Evolutionary conservation across 2,888 invertebrate genomes (phyloP).

Genomic region (Sarcophaga caerulescens): DNA sequence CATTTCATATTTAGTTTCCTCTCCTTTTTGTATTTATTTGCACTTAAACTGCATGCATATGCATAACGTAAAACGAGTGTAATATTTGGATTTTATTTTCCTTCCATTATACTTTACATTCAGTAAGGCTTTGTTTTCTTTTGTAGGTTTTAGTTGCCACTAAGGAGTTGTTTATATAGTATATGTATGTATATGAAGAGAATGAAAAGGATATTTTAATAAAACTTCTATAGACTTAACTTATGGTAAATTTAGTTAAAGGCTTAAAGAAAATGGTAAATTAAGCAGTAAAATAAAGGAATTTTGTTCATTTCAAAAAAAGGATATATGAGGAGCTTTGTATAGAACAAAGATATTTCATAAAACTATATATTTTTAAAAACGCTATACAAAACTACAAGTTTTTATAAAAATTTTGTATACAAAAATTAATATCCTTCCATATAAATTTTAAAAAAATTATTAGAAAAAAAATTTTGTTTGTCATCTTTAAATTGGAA

Average conservation of each 20-base stretch:
- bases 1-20: not conserved
- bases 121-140: constrained; percentile 38
- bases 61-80: constrained; percentile 51
- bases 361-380: not conserved
- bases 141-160: not conserved
- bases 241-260: constrained; percentile 26
- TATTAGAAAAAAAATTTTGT: no score
- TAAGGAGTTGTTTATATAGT: constrained; percentile 4
- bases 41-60: constrained; percentile 50
- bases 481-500: no score
- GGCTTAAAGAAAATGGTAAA: constrained; percentile 34
- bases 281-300: not conserved
- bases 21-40: not conserved
- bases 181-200: constrained; percentile 9
- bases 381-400: not conserved
- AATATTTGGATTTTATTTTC: constrained; percentile 44
- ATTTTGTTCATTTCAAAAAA: not conserved
- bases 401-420: not conserved
- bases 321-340: constrained; percentile 15
- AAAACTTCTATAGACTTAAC: not conserved
- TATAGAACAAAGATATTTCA: not conserved
- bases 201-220: constrained; percentile 10
- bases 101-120: not conserved
- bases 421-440: no score
- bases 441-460: no score